These are phyloP conservation scores for Drosophila nannoptera DNA, from an alignment of 1,140 invertebrate genomes.

Conservation along the genomic window DNA sequence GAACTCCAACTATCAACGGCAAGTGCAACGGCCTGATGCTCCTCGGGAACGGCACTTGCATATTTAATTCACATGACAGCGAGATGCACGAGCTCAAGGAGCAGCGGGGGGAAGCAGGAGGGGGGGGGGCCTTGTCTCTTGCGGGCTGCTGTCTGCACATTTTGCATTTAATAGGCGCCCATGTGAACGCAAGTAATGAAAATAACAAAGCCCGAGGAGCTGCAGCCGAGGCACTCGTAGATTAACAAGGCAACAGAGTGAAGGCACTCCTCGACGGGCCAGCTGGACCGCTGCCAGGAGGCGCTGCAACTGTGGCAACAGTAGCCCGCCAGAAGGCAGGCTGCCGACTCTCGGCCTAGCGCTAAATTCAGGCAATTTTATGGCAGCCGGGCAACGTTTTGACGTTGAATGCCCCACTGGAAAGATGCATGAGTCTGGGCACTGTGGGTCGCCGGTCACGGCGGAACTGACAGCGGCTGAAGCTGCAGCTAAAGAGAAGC, in stretches of 20 bases:
- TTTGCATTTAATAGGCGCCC: conserved; percentile 74
- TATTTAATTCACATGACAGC: conserved; percentile 72
- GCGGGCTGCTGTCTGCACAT: conserved; percentile 72
- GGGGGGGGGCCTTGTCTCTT: conserved; percentile 52
- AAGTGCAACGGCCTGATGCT: conserved; percentile 25
- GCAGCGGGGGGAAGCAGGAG: neutral
- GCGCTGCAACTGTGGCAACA: conserved; percentile 40
- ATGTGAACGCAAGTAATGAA: conserved; percentile 70
- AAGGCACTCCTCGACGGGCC: conserved; percentile 59
- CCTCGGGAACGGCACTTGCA: conserved; percentile 45
- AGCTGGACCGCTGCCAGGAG: conserved; percentile 63
- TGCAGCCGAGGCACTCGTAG: conserved; percentile 59
- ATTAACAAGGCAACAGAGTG: conserved; percentile 71
- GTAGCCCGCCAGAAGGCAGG: conserved; percentile 42
- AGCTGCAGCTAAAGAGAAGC: conserved; percentile 4
- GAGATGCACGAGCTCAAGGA: conserved; percentile 6
- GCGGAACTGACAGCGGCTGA: conserved; percentile 8
- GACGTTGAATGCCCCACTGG: conserved; percentile 68
- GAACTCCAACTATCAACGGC: conserved; percentile 26
- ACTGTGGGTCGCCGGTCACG: conserved; percentile 26
- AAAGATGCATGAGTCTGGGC: conserved; percentile 63
- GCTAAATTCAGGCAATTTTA: conserved; percentile 77
- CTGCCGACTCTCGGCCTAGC: conserved; percentile 48
- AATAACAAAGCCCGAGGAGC: conserved; percentile 72
- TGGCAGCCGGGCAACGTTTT: conserved; percentile 62